Base-by-base conservation (phyloP, 2,888 invertebrate species). In the Drosophila nigricruria region DNA sequence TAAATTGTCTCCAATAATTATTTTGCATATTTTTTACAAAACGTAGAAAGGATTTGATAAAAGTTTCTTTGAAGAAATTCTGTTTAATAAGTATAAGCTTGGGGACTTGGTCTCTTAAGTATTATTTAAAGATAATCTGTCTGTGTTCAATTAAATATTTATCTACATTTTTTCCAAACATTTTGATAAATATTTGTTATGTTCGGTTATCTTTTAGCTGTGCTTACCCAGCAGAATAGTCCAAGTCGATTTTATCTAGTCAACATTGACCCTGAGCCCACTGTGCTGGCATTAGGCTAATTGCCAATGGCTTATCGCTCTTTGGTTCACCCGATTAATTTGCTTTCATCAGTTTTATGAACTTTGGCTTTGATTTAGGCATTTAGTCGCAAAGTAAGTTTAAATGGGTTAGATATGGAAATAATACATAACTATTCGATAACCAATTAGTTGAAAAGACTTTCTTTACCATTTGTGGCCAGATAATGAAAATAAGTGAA, bases 301-400 rank as follows among this genome's bases (percentile, higher is more conserved):
- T 77, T 63, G 70, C 34, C 42, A 56, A 25, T 27, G 30, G 42
- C 25, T 10, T 14, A 36, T 34, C 23, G 43, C 72, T 77, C 62
- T 69, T 64, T 50, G 53, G 42, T 40, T 54, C 56, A 23, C 25
- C 43, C 27, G 57, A 70, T 68, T 71, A 81, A 85, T 85, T 85
- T 72, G 60, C 67, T 52, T 56, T 59, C 74, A 83, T 83, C 61
- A 70, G 73, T 73, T 81, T 86, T 73, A 72, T 81, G 68, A 70
- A 76, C 66, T 57, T 66, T 62, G 53, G 50, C 61, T 69, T 66
- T 70, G 70, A 77, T 78, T 78, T 58, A 27, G 38, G 16, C 67
- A 57, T 56, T 76, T 68, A 43, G 56, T 16, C 57, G 12, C 47
- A 58, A 56, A 52, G 32, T 40, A 34, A 61, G 42, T 57, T 38